A percentile compares a stretch with the other conserved stretches of the same genome.
Evolutionary conservation across 2,888 invertebrate species (phyloP).

Genomic region (Rhimphoctona megacephalus): DNA sequence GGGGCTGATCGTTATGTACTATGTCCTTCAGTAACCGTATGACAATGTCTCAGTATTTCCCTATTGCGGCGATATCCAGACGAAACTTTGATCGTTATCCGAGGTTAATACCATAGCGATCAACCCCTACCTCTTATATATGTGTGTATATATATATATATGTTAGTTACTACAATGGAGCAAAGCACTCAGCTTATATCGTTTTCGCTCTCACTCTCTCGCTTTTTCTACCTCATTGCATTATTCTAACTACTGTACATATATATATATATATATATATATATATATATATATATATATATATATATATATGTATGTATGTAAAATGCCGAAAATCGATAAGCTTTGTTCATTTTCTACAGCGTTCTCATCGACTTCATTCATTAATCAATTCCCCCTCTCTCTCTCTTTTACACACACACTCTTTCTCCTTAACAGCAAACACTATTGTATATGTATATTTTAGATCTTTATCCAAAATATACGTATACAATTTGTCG

Average conservation of each 20-base stretch:
- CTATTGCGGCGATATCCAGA: constrained; percentile 38
- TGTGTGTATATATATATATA: constrained; percentile 1
- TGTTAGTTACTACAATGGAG: constrained; percentile 11
- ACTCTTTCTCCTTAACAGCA: not conserved
- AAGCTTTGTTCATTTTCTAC: constrained; percentile 51
- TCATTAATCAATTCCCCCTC: constrained; percentile 57
- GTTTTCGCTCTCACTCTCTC: constrained; percentile 18
- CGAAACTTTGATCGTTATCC: constrained; percentile 52
- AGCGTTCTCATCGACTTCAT: constrained; percentile 26
- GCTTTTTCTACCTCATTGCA: constrained; percentile 43
- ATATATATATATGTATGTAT: no score
- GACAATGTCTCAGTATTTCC: constrained; percentile 42
- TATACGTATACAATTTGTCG: no score
- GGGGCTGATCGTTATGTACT: constrained; percentile 20
- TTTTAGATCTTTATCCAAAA: no score
- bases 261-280: no score
- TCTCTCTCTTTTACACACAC: not conserved
- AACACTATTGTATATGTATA: not conserved
- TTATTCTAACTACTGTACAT: constrained; percentile 27
- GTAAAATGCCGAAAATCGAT: constrained; percentile 51
- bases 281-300: no score
- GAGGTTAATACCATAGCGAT: constrained; percentile 37
- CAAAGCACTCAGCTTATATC: constrained; percentile 54
- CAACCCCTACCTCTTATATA: constrained; percentile 27
- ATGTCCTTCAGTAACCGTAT: constrained; percentile 23